These are phyloP conservation scores for Heloderma charlesbogerti DNA, from an alignment of 2,113 vertebrate species.

Conservation along the genomic window DNA sequence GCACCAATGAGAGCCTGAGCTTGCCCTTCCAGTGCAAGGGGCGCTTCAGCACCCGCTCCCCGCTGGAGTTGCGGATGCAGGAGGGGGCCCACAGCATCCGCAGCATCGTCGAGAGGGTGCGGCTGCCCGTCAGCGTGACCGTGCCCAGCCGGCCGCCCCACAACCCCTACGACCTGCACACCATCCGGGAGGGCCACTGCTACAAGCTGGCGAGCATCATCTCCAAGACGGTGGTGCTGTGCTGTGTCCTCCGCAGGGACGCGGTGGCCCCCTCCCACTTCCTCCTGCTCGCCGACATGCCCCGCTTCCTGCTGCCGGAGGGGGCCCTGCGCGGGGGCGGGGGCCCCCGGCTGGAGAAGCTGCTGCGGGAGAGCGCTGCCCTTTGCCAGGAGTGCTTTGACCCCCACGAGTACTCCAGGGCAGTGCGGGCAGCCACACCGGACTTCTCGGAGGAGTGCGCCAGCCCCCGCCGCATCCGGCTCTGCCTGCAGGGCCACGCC, in stretches of 20 bases:
- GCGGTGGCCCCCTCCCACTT: slow-evolving; percentile 93
- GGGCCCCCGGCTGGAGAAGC: slow-evolving; percentile 87
- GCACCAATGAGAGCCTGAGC: slow-evolving; percentile 97
- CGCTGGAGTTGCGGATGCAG: slow-evolving; percentile 94
- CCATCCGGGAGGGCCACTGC: slow-evolving; percentile 94
- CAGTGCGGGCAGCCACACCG: slow-evolving; percentile 90
- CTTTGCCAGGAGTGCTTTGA: slow-evolving; percentile 89
- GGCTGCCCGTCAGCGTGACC: slow-evolving; percentile 94
- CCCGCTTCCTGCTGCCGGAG: slow-evolving; percentile 91
- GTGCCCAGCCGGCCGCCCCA: slow-evolving; percentile 91
- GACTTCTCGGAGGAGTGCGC: slow-evolving; percentile 90
- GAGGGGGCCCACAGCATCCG: slow-evolving; percentile 96
- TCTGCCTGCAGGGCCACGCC: slow-evolving; percentile 82
- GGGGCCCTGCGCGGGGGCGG: slow-evolving; percentile 81
- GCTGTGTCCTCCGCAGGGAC: slow-evolving; percentile 90
- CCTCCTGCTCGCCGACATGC: slow-evolving; percentile 93
- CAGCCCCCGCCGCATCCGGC: slow-evolving; percentile 86
- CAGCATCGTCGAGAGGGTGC: slow-evolving; percentile 95
- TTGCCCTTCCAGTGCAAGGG: slow-evolving; percentile 96
- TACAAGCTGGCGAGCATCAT: slow-evolving; percentile 98
- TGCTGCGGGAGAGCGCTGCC: slow-evolving; percentile 88
- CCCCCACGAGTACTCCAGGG: slow-evolving; percentile 93
- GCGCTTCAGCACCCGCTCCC: slow-evolving; percentile 96
- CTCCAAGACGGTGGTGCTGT: slow-evolving; percentile 97
- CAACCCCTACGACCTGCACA: slow-evolving; percentile 94